A percentile compares a stretch with the other conserved stretches of the same genome.
Conservation (phyloP, 2,888 invertebrate species). For the Zonitis immaculata region DNA sequence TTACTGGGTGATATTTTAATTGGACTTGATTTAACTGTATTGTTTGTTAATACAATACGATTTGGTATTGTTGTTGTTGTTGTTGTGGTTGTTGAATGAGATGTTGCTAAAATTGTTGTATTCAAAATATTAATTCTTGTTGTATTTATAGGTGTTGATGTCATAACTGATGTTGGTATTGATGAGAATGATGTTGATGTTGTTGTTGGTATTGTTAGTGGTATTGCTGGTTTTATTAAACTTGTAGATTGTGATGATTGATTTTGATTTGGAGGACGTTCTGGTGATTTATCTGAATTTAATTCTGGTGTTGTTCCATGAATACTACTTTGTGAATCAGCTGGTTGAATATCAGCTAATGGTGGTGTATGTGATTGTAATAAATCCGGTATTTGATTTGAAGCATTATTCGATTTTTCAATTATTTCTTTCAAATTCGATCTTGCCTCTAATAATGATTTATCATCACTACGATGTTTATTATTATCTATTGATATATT, state of each 20-base stretch:
- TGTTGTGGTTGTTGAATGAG: constrained; percentile 36
- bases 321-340: constrained; percentile 45
- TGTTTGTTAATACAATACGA: constrained; percentile 53
- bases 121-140: constrained; percentile 45
- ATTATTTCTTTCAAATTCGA: constrained; percentile 22
- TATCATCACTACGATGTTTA: constrained; percentile 23
- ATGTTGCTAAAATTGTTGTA: constrained; percentile 40
- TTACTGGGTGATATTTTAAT: constrained; percentile 49
- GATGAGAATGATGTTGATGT: constrained; percentile 41
- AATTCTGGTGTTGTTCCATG: constrained; percentile 39
- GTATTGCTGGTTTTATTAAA: constrained; percentile 30
- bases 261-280: constrained; percentile 29
- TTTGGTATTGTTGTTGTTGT: constrained; percentile 42
- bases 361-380: constrained; percentile 42
- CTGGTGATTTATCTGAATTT: constrained; percentile 34
- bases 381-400: constrained; percentile 27
- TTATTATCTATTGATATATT: constrained; percentile 21
- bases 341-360: constrained; percentile 44
- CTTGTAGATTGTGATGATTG: constrained; percentile 30
- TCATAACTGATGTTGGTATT: constrained; percentile 39
- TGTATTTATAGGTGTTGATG: constrained; percentile 42
- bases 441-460: constrained; percentile 20
- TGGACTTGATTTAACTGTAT: constrained; percentile 50
- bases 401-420: constrained; percentile 33
- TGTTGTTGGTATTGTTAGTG: constrained; percentile 39